phyloP scores from a whole-genome alignment of 2,113 vertebrate species.

The Himantopus leucocephalus region DNA sequence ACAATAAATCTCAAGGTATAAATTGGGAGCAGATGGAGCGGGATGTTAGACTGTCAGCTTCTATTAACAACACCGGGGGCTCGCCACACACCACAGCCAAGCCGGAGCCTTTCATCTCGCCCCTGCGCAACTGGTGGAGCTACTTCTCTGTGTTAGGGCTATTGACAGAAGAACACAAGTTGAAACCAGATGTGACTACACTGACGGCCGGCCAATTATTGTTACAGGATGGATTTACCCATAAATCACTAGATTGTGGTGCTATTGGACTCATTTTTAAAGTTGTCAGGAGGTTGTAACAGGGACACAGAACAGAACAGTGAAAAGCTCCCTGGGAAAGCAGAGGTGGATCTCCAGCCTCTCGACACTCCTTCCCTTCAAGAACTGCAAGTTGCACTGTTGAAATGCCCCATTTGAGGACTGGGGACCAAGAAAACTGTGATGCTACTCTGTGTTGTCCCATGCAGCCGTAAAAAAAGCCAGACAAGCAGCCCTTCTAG shows the following conservation, averaged over 20 bases:
- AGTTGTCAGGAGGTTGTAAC: not conserved
- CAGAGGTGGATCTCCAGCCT: not conserved
- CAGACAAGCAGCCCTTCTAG: not conserved
- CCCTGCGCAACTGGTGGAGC: not conserved
- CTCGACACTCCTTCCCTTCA: not conserved
- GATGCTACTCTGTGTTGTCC: not conserved
- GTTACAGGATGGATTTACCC: not conserved
- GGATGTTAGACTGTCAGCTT: conserved; percentile 33
- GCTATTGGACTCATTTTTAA: not conserved
- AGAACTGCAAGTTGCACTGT: not conserved
- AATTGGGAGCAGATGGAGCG: conserved; percentile 1
- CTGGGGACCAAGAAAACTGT: not conserved
- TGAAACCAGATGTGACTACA: not conserved
- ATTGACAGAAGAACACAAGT: not conserved
- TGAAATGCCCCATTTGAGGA: not conserved
- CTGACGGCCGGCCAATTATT: not conserved
- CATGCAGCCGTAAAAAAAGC: not conserved
- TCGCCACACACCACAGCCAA: not conserved
- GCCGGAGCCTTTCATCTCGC: not conserved
- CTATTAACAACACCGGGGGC: not conserved
- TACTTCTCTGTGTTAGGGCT: not conserved
- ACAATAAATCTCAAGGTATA: not conserved
- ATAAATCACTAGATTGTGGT: not conserved
- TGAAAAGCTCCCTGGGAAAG: not conserved
- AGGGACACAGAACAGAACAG: fast-evolving